Percentiles rank a stretch among this genome's conserved stretches.
phyloP scores from a whole-genome alignment of 2,797 vertebrate genomes.

The Tadarida brasiliensis region DNA sequence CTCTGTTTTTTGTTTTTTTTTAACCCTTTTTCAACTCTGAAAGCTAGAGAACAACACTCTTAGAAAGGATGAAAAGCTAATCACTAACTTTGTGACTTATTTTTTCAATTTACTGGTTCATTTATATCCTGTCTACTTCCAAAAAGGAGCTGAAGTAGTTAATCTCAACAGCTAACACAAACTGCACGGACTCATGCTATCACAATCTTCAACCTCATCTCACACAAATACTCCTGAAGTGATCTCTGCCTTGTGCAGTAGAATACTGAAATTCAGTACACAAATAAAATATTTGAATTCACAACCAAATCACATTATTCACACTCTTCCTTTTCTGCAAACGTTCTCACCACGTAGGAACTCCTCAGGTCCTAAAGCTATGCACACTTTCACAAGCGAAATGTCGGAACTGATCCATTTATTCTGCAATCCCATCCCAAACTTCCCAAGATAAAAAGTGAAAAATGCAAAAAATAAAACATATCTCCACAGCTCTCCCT shows the following conservation, averaged over 20 bases:
- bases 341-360: background rate
- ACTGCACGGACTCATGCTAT: background rate
- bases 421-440: conserved; percentile 1
- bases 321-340: conserved; percentile 15
- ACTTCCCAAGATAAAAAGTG: conserved; percentile 58
- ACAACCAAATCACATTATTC: background rate
- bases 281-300: conserved; percentile 23
- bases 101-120: conserved; percentile 25
- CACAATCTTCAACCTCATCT: conserved; percentile 10
- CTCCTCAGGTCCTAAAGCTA: background rate
- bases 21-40: conserved; percentile 12
- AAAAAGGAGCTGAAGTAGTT: background rate
- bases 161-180: conserved; percentile 5
- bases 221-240: conserved; percentile 24
- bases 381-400: conserved; percentile 47
- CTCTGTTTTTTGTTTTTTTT: background rate
- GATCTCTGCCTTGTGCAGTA: background rate
- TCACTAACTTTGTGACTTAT: conserved; percentile 2
- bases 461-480: background rate
- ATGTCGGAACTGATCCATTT: conserved; percentile 53
- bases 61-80: background rate
- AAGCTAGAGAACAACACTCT: conserved; percentile 7
- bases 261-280: conserved; percentile 26
- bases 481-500: background rate
- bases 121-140: background rate